Base-by-base conservation (phyloP, 2,888 invertebrate genomes). In the Acronicta psi region DNA sequence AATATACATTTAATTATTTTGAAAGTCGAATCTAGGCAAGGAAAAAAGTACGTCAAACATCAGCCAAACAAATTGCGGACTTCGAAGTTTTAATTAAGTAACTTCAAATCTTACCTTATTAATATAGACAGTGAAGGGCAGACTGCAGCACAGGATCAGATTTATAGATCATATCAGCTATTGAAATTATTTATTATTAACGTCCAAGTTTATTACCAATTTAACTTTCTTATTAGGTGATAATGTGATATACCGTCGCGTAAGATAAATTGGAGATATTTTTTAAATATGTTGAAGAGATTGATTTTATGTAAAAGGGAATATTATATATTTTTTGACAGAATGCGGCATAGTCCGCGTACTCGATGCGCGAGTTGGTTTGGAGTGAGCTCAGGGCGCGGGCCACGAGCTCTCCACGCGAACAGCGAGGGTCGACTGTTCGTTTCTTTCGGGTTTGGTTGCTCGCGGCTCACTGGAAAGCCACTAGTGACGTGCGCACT, bases 401-500 rank as follows among this genome's bases (percentile, higher is more conserved):
- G 43, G 42, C 59, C 67, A 29, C 73, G 73, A 42, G 46, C 61
- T 51, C 43, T 40, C 73, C n/a, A 59, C 61, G 50, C 73, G 59
- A 71, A 62, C 59, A 49, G 56, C 65, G 67, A 47, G 61, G 60
- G 65, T 20, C 59, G 69, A 80, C 80, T 80, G 68, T 54, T 56
- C 62, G 65, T 58, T 56, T 59, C 65, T 56, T 54, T 66, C 59
- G 61, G 42, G 47, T 38, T 55, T 64, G 40, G 52, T 59, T 45
- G 63, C 40, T 45, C 53, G 50, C 61, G 51, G 51, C 25, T 51
- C 59, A 59, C 59, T 18, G 44, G 43, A 59, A 38, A 59, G 45
- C 56, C 52, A 61, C 67, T 77, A 79, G 85, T 71, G 85, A 82
- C 70, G 83, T 75, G 81, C 82, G 75, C 79, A 77, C 54, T 71